Base-by-base conservation (phyloP, 2,797 vertebrate species). In the Acanthurus tractus region DNA sequence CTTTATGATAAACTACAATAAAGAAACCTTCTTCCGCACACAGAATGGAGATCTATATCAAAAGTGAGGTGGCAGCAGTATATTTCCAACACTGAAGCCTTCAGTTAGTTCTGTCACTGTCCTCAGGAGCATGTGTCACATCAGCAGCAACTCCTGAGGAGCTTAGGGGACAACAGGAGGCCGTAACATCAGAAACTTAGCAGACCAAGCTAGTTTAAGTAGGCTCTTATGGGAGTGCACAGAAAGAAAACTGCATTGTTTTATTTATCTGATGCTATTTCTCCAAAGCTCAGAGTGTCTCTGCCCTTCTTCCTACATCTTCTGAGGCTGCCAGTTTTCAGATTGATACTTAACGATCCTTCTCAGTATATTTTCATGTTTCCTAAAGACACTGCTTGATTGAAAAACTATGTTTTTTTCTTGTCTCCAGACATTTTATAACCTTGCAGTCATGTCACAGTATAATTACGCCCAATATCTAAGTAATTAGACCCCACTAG, bases 391-490 rank as follows among this genome's bases (percentile, higher is more conserved):
- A 44, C 34, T 52, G 13, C 49, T n/a, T 70, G 50, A 78, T 12
- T 53, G 40, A 67, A 34, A 53, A 63, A 52, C 17, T 20, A 18
- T 70, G 5, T n/a, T 52, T 45, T n/a, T 53, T 52, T 63, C 34
- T 70, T 45, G 38, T 59, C 62, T 61, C 23, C 29, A 20, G 8
- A 34, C 5, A 69, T 79, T 25, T n/a, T 22, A 46, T 61, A 61
- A 15, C 46, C 13, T 40, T 44, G 44, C 42, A 12, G 14, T 70
- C 50, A 25, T 10, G 34, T 48, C 38, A 42, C 7, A 3, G 38
- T 8, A 14, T 23, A 38, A 5, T 23, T 38, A 12, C 40, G 2
- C 1, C 13, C 17, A 17, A 23, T 50, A 4, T 1, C 9, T 55
- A 40, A 11, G 17, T 50, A 38, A 59, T 77, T n/a, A 17, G 0